A percentile compares a stretch with the other conserved stretches of the same genome.
phyloP scores from a whole-genome alignment of 2,888 invertebrate genomes.

The Ryuthela nishihirai region DNA sequence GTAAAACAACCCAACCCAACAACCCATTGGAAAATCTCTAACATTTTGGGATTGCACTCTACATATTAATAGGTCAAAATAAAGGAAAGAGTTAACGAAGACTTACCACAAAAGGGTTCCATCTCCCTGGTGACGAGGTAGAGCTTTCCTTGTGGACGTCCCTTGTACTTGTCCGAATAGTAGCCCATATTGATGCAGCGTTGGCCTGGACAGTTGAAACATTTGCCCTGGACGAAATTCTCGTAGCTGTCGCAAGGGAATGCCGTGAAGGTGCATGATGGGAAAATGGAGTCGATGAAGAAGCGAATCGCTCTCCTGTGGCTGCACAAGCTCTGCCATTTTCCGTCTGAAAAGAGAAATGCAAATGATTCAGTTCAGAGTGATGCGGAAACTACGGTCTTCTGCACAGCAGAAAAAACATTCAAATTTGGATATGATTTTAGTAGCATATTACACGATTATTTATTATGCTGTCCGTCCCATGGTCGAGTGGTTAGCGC shows the following conservation, averaged over 20 bases:
- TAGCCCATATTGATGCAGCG: slow-evolving; percentile 90
- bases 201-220: slow-evolving; percentile 63
- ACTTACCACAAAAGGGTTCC: slow-evolving; percentile 83
- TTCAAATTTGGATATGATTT: too few relatives aligned
- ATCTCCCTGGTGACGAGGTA: slow-evolving; percentile 84
- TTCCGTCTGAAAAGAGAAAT: slow-evolving; percentile 38
- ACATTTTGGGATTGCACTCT: too few relatives aligned
- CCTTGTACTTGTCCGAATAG: slow-evolving; percentile 71
- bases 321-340: slow-evolving; percentile 70
- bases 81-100: slow-evolving; percentile 3
- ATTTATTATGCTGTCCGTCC: too few relatives aligned
- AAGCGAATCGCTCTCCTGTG: slow-evolving; percentile 89
- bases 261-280: slow-evolving; percentile 85
- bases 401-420: too few relatives aligned
- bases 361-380: too few relatives aligned
- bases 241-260: slow-evolving; percentile 83
- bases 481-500: too few relatives aligned
- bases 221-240: slow-evolving; percentile 71
- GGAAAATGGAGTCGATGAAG: slow-evolving; percentile 89
- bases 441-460: too few relatives aligned
- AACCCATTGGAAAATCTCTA: too few relatives aligned
- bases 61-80: not conserved
- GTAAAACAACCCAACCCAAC: too few relatives aligned
- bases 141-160: slow-evolving; percentile 68
- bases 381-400: too few relatives aligned